A percentile compares a stretch with the other conserved stretches of the same genome.
phyloP scores from a whole-genome alignment of 1,140 invertebrate genomes.

The Hyposmocoma kahamanoa region DNA sequence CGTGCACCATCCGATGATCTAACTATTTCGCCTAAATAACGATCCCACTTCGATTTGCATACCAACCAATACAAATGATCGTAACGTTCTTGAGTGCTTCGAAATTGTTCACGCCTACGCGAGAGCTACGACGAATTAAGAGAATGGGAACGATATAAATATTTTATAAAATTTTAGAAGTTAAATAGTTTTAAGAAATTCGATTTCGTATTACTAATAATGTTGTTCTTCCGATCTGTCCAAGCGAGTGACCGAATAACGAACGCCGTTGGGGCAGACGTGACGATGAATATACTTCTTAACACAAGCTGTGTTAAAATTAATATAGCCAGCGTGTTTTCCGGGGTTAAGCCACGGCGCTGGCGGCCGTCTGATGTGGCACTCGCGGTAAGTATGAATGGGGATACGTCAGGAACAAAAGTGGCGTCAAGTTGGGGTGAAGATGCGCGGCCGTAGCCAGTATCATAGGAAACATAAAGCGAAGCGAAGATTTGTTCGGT shows the following conservation, averaged over 20 bases:
- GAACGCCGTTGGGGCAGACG: conserved; percentile 7
- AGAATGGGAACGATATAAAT: conserved; percentile 56
- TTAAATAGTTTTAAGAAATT: conserved; percentile 63
- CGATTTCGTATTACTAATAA: conserved; percentile 60
- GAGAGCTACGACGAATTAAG: conserved; percentile 47
- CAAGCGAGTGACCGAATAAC: neutral
- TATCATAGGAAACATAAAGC: conserved; percentile 27
- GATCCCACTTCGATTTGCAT: conserved; percentile 29
- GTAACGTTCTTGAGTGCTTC: conserved; percentile 36
- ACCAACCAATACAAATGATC: conserved; percentile 27
- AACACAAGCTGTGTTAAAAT: no score
- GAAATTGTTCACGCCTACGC: conserved; percentile 33
- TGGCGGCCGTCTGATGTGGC: neutral
- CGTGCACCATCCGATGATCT: conserved; percentile 33
- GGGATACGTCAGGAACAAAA: conserved; percentile 39
- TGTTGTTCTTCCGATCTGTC: conserved; percentile 10
- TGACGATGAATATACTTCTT: no score
- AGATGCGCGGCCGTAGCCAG: conserved; percentile 17
- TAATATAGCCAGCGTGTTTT: no score
- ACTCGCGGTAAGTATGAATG: conserved; percentile 22
- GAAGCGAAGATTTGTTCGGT: conserved; percentile 38
- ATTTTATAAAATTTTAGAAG: conserved; percentile 58
- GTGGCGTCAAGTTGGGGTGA: conserved; percentile 26
- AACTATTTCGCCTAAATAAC: conserved; percentile 38
- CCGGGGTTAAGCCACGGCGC: neutral